phyloP scores from a whole-genome alignment of 2,888 invertebrate species.

The Lysandra coridon region DNA sequence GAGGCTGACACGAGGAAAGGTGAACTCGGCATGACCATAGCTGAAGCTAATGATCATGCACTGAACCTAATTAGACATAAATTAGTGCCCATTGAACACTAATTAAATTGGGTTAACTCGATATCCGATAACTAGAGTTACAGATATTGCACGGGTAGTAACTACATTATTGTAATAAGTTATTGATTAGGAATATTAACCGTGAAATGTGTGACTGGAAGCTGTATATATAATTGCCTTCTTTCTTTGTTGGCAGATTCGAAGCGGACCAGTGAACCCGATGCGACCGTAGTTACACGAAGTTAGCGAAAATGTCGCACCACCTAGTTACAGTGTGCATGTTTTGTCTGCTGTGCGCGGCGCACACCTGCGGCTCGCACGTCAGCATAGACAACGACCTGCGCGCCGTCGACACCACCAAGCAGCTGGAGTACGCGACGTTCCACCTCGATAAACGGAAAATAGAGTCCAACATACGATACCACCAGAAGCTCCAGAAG shows the following conservation, averaged over 20 bases:
- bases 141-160: neutral
- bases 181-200: constrained; percentile 1
- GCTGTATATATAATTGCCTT: neutral
- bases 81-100: neutral
- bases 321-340: constrained; percentile 90
- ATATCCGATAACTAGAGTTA: neutral
- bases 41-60: constrained; percentile 1
- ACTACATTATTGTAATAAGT: neutral
- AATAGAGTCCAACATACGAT: constrained; percentile 48
- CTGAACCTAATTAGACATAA: neutral
- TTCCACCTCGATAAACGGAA: constrained; percentile 54
- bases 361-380: constrained; percentile 89
- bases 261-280: neutral
- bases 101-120: neutral
- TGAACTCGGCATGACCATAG: constrained; percentile 3
- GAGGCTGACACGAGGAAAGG: constrained; percentile 27
- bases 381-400: constrained; percentile 63
- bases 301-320: constrained; percentile 60
- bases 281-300: constrained; percentile 10
- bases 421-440: constrained; percentile 46
- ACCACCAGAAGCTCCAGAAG: constrained; percentile 58
- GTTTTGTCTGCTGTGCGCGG: constrained; percentile 89
- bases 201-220: neutral
- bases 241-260: constrained; percentile 30
- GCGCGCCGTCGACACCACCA: constrained; percentile 49